Base-by-base conservation (phyloP, 2,797 vertebrate species). In the Melanotaenia parkinsoni region DNA sequence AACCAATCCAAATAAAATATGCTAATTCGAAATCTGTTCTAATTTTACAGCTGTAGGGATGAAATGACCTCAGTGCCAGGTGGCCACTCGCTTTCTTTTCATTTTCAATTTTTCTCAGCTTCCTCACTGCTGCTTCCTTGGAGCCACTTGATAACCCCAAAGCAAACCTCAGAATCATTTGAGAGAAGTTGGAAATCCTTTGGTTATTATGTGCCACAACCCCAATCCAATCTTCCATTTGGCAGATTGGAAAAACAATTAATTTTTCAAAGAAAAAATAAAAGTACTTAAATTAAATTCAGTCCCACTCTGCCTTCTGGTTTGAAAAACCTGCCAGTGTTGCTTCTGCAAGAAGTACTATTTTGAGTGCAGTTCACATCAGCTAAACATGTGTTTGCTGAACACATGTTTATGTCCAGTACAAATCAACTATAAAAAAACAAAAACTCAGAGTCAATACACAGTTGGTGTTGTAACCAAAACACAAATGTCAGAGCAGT, bases 61-160 rank as follows among this genome's bases (percentile, higher is more conserved):
- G 66, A 33, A 47, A 40, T 84, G 75, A 90, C 83, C 76, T 79
- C 56, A 58, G 88, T 82, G 72, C 83, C 85, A 77, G 80, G 80
- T 76, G 33, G 72, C 37, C 3, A 28, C 35, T 45, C n/a, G 3
- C 38, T 69, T 18, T 35, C 40, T 80, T 80, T 82, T 84, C 53
- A 77, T 74, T 83, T 70, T 82, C 40, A 22, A 22, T 86, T 88
- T 77, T 77, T 53, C 80, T 78, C 58, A 75, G 58, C 40, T 72
- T 72, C 26, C 72, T 76, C 32, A 1, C 32, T 18, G 22, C 30
- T 78, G 70, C 58, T 59, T 51, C 57, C 80, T 76, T 50, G 58
- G 59, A 85, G 70, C 12, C 58, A 38, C 9, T 63, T 66, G 78
- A 78, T 82, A 67, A 79, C 62, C 61, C 47, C 70, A 59, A 76